Base-by-base conservation (phyloP, 1,140 invertebrate genomes). In the Thereuonema tuberculata region DNA sequence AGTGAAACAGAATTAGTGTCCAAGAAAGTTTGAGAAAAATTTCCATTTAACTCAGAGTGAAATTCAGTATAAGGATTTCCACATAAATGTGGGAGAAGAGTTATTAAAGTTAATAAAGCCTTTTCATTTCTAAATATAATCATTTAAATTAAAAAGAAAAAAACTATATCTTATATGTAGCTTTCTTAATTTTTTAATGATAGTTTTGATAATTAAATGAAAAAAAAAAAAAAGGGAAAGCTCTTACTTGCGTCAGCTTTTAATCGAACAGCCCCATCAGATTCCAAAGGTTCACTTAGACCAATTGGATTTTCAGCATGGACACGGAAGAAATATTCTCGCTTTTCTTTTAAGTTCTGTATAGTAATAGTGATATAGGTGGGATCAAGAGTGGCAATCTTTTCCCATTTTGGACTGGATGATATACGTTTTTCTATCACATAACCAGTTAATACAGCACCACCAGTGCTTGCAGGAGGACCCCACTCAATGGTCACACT, bases 201-300 rank as follows among this genome's bases (percentile, higher is more conserved):
- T n/a, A n/a, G n/a, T n/a, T n/a, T n/a, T n/a, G n/a, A n/a, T n/a
- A n/a, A n/a, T n/a, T n/a, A n/a, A n/a, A n/a, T n/a, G n/a, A n/a
- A n/a, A n/a, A n/a, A n/a, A n/a, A n/a, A n/a, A n/a, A n/a, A n/a
- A n/a, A n/a, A n/a, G n/a, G n/a, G n/a, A n/a, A n/a, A 9, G 31
- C 66, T 82, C 86, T 85, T 77, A 97, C 93, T 92, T 66, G 93
- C 94, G 76, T 94, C 90, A 71, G 91, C 93, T 75, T 92, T 90
- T 20, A 98, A 81, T 62, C 83, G 81, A 37, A 96, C 82, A 3
- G 75, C 63, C 60, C 81, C 78, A 63, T 87, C 87, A 31, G 89
- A 86, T 63, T 81, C 78, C 15, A 87, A 80, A 55, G 88, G 84
- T 66, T 82, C 77, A 71, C 91, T 88, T 27, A 90, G 71, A 20